phyloP scores from a whole-genome alignment of 2,113 vertebrate species.

The Mastomys coucha region DNA sequence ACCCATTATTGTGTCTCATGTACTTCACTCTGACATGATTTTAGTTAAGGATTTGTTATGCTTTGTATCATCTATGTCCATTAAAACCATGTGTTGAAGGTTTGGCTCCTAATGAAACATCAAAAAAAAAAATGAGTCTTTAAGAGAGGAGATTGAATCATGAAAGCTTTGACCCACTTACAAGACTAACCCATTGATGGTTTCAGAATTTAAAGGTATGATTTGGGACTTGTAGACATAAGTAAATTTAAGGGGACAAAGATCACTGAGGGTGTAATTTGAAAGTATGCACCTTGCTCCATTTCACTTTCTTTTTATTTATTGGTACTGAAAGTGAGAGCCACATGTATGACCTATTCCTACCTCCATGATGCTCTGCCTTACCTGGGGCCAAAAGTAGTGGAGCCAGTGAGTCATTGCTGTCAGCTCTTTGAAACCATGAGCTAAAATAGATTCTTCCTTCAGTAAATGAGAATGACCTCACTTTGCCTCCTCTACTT shows the following conservation, averaged over 20 bases:
- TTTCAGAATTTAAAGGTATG: not conserved
- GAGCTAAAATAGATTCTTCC: not conserved
- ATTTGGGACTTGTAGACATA: no score
- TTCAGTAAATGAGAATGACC: not conserved
- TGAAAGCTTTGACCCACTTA: not conserved
- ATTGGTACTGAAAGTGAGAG: not conserved
- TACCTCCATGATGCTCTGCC: not conserved
- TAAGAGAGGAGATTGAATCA: not conserved
- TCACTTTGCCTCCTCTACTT: not conserved
- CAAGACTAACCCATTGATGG: not conserved
- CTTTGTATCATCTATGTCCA: not conserved
- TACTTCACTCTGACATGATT: not conserved
- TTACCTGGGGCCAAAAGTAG: not conserved
- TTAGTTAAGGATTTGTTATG: not conserved
- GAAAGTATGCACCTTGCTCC: not conserved
- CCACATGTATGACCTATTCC: no score
- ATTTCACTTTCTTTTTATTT: not conserved
- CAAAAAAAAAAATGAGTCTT: not conserved
- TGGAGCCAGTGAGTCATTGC: not conserved
- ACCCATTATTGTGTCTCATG: not conserved
- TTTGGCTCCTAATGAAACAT: not conserved
- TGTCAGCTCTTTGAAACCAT: not conserved
- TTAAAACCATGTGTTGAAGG: not conserved
- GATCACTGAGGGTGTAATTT: no score
- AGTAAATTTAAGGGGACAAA: not conserved